Evolutionary conservation across 2,888 invertebrate species (phyloP).

Genomic region (Pyrrhia umbra): DNA sequence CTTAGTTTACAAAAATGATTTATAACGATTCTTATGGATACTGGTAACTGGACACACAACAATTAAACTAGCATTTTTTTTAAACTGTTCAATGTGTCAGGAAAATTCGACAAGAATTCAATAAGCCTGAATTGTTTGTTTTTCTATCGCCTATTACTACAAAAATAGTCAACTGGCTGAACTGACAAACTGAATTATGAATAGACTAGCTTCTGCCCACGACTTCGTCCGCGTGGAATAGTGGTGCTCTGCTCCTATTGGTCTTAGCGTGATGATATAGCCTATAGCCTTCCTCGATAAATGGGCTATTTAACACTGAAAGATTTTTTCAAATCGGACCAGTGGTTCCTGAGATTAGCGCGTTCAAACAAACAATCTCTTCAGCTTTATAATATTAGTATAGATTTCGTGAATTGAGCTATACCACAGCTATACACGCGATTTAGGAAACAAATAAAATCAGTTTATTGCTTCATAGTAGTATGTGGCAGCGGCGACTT

Average conservation of each 20-base stretch:
- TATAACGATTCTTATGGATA: neutral
- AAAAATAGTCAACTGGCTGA: no score
- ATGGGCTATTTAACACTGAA: no score
- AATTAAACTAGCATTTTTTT: conserved; percentile 18
- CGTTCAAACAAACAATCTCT: no score
- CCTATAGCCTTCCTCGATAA: no score
- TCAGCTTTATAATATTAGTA: no score
- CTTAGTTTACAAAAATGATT: conserved; percentile 15
- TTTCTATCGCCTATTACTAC: conserved; percentile 1
- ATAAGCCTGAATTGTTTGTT: conserved; percentile 2
- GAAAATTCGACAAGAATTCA: conserved; percentile 22
- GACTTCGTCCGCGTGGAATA: no score
- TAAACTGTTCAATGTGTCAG: conserved; percentile 32
- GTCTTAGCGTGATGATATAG: no score
- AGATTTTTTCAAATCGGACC: no score
- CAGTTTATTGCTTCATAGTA: conserved; percentile 78
- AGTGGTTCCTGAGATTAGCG: no score
- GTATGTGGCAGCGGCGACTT: conserved; percentile 74
- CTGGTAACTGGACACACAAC: conserved; percentile 2
- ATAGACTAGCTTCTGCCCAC: no score
- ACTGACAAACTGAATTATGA: conserved; percentile 36
- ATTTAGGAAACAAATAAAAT: conserved; percentile 79
- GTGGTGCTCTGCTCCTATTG: no score
- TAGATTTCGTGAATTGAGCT: no score
- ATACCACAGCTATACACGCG: conserved; percentile 62